Base-by-base conservation (phyloP, 2,888 invertebrate species). In the Neoitamus cyanurus region DNA sequence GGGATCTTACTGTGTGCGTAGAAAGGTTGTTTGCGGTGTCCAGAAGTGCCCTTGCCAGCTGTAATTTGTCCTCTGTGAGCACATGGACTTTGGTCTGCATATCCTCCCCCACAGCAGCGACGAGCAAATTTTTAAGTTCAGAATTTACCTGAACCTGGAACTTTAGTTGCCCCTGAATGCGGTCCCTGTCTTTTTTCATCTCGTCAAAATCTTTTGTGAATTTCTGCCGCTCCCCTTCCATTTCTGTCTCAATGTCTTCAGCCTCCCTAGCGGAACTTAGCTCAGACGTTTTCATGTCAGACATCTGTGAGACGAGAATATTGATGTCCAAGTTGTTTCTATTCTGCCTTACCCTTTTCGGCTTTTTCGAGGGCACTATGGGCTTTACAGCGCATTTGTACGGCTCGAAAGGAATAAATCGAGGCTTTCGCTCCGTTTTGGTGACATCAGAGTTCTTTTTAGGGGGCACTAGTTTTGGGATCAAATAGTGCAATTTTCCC, bases 91-190 rank as follows among this genome's bases (percentile, higher is more conserved):
- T 94, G 1, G 94, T 95, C 91, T 98, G 96, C 83, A 98, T 92
- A 91, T 98, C 98, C 91, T 98, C 98, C 6, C 98, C 98, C 88
- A 99, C 96, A 13, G 98, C 97, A 7, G 98, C 98, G 5, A 99
- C 97, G 84, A 98, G 91, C 90, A 98, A 93, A 88, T 96, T 97
- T 90, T 98, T 98, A 83, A 98, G 92, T 91, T 98, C 98, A 83
- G 95, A 94, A 91, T 98, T 98, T 0, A 98, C 96, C 92, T 97
- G 96, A 13, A 94, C 94, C 92, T 97, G 97, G 89, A 96, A 96
- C 89, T 96, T 96, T n/a, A 96, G 91, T 88, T 97, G 96, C 88
- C 95, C 95, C 88, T 95, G 95, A 68, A 96, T 92, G 88, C 94
- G 93, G 87, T 93, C 93, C 89, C 96, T 95, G 87, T 95, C 95